These are phyloP conservation scores for Lathamus discolor DNA, from an alignment of 2,113 vertebrate genomes.

Conservation along the genomic window DNA sequence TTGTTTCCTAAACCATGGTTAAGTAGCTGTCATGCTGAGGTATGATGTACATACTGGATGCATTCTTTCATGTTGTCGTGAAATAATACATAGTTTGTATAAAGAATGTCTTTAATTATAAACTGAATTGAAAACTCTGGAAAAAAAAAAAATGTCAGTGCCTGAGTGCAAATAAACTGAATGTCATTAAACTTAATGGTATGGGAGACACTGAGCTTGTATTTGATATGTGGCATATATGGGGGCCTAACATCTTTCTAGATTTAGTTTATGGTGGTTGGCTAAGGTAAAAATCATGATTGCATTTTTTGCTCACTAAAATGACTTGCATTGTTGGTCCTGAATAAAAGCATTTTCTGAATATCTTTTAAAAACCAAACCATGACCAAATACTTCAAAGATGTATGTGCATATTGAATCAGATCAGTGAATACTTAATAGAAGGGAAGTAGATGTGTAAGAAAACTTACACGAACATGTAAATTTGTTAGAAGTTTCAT, in stretches of 20 bases:
- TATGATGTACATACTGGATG: conserved; percentile 47
- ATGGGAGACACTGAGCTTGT: background rate
- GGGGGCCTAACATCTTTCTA: background rate
- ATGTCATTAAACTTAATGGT: background rate
- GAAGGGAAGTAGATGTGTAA: conserved; percentile 32
- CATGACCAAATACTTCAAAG: conserved; percentile 56
- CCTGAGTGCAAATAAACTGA: background rate
- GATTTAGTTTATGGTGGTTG: background rate
- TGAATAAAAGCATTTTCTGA: conserved; percentile 38
- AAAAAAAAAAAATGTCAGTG: background rate
- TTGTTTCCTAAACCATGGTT: background rate
- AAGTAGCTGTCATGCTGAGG: conserved; percentile 11
- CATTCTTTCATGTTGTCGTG: conserved; percentile 49
- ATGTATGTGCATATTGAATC: conserved; percentile 22
- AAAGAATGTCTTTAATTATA: conserved; percentile 41
- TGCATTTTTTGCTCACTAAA: background rate
- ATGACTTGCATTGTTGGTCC: background rate
- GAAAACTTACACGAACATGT: conserved; percentile 30
- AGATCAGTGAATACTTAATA: conserved; percentile 9
- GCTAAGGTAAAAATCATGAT: background rate
- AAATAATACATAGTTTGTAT: conserved; percentile 25
- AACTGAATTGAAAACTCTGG: conserved; percentile 36
- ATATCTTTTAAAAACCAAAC: background rate
- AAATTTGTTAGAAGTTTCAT: conserved; percentile 33
- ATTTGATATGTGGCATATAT: background rate